phyloP scores from a whole-genome alignment of 2,797 vertebrate genomes.

The Oryzias dopingdopingensis region DNA sequence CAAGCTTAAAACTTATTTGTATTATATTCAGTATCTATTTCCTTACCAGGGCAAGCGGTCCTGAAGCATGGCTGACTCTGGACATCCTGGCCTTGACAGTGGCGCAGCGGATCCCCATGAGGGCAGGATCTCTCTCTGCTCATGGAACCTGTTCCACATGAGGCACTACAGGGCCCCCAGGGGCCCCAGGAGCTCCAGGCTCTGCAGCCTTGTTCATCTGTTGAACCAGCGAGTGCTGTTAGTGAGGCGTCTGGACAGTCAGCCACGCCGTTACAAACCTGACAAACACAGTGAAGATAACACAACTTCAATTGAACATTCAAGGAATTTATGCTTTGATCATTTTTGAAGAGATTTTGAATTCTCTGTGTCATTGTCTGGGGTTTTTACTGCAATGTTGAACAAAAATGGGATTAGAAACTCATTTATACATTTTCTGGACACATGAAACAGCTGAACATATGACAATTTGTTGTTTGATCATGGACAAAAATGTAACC shows the following conservation, averaged over 20 bases:
- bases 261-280: conserved; percentile 84
- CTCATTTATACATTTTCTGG: too few relatives aligned
- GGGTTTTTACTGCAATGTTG: too few relatives aligned
- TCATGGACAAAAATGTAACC: accelerated
- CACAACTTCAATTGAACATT: not conserved
- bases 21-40: not conserved
- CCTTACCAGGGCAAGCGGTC: conserved; percentile 80
- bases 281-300: not conserved
- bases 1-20: too few relatives aligned
- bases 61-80: conserved; percentile 83
- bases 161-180: conserved; percentile 81
- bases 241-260: conserved; percentile 75
- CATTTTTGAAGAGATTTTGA: not conserved
- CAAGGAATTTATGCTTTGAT: not conserved
- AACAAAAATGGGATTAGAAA: too few relatives aligned
- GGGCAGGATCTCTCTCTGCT: conserved; percentile 73
- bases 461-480: not conserved
- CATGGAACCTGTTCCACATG: conserved; percentile 80
- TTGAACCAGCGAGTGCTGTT: conserved; percentile 24
- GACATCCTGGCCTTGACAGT: conserved; percentile 72
- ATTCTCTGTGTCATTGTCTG: not conserved
- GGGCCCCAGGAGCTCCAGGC: conserved; percentile 82
- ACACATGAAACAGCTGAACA: not conserved
- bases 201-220: conserved; percentile 79
- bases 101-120: conserved; percentile 58